A percentile compares a stretch with the other conserved stretches of the same genome.
Evolutionary conservation across 2,113 vertebrate genomes (phyloP).

Genomic region (Marmota flaviventris): DNA sequence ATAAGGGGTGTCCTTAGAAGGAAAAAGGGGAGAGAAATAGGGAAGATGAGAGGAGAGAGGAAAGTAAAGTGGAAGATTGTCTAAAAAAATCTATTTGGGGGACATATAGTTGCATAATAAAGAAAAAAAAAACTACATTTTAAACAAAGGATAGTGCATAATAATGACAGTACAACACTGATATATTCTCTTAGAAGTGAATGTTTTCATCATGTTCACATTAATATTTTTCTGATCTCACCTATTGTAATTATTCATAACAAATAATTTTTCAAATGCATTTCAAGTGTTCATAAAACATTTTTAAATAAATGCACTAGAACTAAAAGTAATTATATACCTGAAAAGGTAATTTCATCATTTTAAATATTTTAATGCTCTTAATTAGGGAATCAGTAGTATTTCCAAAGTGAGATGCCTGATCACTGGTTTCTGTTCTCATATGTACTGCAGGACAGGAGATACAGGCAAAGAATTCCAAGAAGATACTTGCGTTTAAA

Average conservation of each 20-base stretch:
- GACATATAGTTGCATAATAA: conserved; percentile 27
- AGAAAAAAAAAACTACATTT: background rate
- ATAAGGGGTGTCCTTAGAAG: background rate
- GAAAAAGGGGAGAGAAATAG: background rate
- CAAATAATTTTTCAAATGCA: background rate
- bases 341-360: background rate
- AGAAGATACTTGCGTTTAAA: background rate
- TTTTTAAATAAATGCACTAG: background rate
- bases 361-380: background rate
- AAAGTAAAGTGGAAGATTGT: background rate
- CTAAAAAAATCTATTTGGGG: conserved; percentile 26
- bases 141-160: background rate
- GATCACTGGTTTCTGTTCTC: background rate
- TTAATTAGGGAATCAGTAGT: background rate
- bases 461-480: background rate
- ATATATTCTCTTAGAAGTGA: background rate
- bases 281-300: background rate
- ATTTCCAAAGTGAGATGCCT: background rate
- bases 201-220: background rate
- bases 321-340: background rate
- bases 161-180: background rate
- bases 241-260: background rate
- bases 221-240: background rate
- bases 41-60: background rate
- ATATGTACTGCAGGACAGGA: background rate